These are phyloP conservation scores for Saturnia japonica DNA, from an alignment of 2,888 invertebrate genomes.

Conservation along the genomic window DNA sequence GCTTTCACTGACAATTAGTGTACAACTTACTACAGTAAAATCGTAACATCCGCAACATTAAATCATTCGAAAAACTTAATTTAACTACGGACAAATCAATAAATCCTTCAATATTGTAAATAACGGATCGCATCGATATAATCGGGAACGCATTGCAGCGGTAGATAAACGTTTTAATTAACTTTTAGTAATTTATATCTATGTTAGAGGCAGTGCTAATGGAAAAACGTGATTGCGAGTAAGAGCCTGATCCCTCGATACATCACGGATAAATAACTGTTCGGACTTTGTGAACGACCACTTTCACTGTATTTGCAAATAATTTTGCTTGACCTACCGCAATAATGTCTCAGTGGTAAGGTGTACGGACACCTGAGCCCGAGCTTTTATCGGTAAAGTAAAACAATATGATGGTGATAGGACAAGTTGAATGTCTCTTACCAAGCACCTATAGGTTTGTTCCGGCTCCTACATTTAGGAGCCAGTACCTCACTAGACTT, in stretches of 20 bases:
- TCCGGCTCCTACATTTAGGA: too few species aligned
- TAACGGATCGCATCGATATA: constrained; percentile 42
- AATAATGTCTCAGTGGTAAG: too few species aligned
- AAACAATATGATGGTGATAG: too few species aligned
- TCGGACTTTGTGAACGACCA: constrained; percentile 39
- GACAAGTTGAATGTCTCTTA: too few species aligned
- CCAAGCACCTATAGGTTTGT: too few species aligned
- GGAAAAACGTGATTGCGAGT: constrained; percentile 59
- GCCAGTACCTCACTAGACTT: too few species aligned
- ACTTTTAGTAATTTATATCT: constrained; percentile 79
- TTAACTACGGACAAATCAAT: constrained; percentile 53
- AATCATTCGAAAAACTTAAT: constrained; percentile 52
- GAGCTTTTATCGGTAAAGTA: too few species aligned
- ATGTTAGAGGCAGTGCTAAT: constrained; percentile 69
- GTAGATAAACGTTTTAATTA: constrained; percentile 77
- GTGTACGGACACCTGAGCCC: too few species aligned
- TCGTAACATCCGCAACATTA: constrained; percentile 32
- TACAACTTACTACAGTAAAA: background rate
- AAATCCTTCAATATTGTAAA: constrained; percentile 71
- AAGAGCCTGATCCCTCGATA: background rate
- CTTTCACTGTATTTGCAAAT: constrained; percentile 48
- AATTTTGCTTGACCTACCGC: background rate
- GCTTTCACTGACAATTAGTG: background rate
- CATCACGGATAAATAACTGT: constrained; percentile 42
- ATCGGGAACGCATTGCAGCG: constrained; percentile 49